A percentile compares a stretch with the other conserved stretches of the same genome.
Conservation (phyloP, 2,113 vertebrate genomes). For the Leucoraja erinaceus region DNA sequence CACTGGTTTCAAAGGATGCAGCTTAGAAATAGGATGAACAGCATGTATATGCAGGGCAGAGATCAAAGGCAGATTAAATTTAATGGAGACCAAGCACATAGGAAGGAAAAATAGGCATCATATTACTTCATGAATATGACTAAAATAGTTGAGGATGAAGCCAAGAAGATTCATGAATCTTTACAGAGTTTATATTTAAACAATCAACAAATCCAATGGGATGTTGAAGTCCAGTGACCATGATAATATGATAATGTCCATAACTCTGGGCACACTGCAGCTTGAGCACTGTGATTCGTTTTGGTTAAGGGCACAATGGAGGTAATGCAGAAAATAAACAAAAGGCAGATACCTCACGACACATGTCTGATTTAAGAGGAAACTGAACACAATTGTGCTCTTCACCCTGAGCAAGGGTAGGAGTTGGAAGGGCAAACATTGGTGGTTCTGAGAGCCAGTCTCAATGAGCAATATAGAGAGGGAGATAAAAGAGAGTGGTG, state of each 20-base stretch:
- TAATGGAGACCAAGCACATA: not conserved
- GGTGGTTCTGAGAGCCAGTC: not conserved
- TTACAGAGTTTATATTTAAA: not conserved
- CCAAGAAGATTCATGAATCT: not conserved
- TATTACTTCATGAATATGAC: not conserved
- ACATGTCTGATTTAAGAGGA: not conserved
- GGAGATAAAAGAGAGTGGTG: not conserved
- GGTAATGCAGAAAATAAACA: not conserved
- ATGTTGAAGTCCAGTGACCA: too few relatives aligned
- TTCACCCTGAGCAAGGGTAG: not conserved
- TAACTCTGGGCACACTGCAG: not conserved
- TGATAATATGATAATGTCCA: too few relatives aligned
- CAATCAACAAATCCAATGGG: not conserved
- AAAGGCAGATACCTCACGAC: not conserved
- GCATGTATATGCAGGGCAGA: not conserved
- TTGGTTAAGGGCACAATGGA: not conserved
- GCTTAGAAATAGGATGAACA: not conserved
- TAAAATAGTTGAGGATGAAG: not conserved
- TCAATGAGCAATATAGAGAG: not conserved
- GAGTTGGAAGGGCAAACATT: too few relatives aligned
- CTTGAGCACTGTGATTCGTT: not conserved
- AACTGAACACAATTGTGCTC: not conserved
- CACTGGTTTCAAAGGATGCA: not conserved
- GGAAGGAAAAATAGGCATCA: not conserved
- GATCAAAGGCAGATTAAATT: not conserved